Base-by-base conservation (phyloP, 2,113 vertebrate genomes). In the Siniperca chuatsi region DNA sequence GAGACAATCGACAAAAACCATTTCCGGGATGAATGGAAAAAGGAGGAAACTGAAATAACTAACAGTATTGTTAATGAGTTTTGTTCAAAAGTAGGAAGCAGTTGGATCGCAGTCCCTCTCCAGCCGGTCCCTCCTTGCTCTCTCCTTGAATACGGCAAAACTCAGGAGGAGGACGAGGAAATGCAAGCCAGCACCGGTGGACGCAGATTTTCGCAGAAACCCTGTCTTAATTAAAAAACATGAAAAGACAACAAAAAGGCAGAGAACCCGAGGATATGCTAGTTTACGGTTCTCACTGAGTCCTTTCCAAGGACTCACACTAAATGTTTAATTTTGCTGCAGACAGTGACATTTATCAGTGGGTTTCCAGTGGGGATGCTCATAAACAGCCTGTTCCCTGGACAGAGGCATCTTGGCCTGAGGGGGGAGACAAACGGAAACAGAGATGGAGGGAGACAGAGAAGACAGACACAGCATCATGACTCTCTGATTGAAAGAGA, bases 271-370 rank as follows among this genome's bases (percentile, higher is more conserved):
- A 84, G 84, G 89, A 93, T 84, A 78, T 88, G 71, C 83, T 66
- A 46, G 72, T 65, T 89, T 33, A 50, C 61, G 76, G 29, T 78
- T 88, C 64, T 90, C 84, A 79, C 78, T 55, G 62, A 87, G 82
- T 62, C 62, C 58, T 78, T 84, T 89, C 92, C 92, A 93, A 88
- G 79, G 92, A 88, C 88, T 90, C 79, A 75, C 69, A 74, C 86
- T 87, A 90, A 92, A 92, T 91, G 85, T 93, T 93, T 94, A 87
- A 94, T 93, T 91, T 89, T 20, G 55, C 86, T 87, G 89, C 92
- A 92, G 87, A 93, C 83, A 83, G 85, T 87, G 88, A 88, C 81
- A 78, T 90, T 84, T 89, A 84, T 92, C 85, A 72, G 81, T 71
- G 65, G 73, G 81, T 82, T 85, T 91, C 85, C 86, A 83, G 83